Percentiles rank a stretch among this genome's conserved stretches.
These are phyloP conservation scores for Sericinus montela DNA, from an alignment of 2,888 invertebrate species.

Conservation along the genomic window DNA sequence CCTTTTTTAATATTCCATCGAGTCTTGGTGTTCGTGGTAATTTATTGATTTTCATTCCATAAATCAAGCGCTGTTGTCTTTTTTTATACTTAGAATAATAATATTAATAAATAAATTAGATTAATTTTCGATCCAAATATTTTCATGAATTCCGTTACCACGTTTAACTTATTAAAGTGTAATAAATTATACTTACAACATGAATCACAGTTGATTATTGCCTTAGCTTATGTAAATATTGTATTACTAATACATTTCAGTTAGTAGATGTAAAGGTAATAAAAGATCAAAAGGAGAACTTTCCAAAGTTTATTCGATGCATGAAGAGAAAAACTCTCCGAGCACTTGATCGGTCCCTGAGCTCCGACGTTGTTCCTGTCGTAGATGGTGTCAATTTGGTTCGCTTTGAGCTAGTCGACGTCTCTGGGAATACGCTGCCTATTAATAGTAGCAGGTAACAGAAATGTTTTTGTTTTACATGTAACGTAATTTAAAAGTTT, in stretches of 20 bases:
- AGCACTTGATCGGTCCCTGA: conserved; percentile 80
- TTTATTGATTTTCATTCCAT: no score
- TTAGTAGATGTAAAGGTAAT: conserved; percentile 63
- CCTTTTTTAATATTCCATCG: no score
- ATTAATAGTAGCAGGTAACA: conserved; percentile 60
- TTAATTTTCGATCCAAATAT: no score
- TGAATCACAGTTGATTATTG: conserved; percentile 2
- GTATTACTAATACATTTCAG: conserved; percentile 34
- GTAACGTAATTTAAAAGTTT: no score
- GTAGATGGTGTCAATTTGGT: conserved; percentile 82
- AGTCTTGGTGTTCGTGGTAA: no score
- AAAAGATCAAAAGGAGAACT: conserved; percentile 68
- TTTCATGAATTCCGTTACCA: no score
- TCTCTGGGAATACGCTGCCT: conserved; percentile 57
- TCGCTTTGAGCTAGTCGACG: conserved; percentile 68
- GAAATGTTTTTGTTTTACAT: neutral
- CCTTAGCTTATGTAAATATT: conserved; percentile 15
- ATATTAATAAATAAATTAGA: no score
- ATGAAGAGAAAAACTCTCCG: conserved; percentile 76
- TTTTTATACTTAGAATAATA: no score
- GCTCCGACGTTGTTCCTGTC: conserved; percentile 81
- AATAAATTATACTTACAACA: no score
- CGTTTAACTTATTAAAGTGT: no score
- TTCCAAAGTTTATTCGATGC: conserved; percentile 70
- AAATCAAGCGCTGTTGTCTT: no score